Conservation (phyloP, 2,797 vertebrate species). For the Propithecus deckenii region DNA sequence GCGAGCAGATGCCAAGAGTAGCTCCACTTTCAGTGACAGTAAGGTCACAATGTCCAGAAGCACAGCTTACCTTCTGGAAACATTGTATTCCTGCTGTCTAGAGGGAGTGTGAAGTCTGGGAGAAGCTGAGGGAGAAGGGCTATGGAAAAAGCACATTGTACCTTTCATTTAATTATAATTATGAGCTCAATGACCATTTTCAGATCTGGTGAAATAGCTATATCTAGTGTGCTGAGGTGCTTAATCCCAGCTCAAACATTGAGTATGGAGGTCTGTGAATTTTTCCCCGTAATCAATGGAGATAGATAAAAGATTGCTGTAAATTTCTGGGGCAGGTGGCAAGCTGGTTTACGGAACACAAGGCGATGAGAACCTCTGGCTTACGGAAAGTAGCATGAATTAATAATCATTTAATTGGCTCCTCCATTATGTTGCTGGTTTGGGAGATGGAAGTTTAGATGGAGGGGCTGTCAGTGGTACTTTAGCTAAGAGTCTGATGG, state of each 20-base stretch:
- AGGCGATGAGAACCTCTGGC: slow-evolving; percentile 93
- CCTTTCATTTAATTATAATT: background rate
- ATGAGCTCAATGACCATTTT: background rate
- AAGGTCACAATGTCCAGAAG: background rate
- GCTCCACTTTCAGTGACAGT: background rate
- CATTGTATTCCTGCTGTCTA: background rate
- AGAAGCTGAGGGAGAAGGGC: background rate
- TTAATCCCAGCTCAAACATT: background rate
- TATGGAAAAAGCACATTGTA: background rate
- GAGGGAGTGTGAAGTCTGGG: background rate
- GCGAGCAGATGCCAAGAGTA: background rate
- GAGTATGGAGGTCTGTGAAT: background rate
- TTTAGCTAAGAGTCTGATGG: slow-evolving; percentile 84
- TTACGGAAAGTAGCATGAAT: slow-evolving; percentile 99
- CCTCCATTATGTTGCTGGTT: slow-evolving; percentile 89
- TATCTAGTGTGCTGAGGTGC: background rate
- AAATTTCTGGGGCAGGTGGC: slow-evolving; percentile 87
- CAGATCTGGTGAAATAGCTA: background rate
- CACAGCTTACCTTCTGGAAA: background rate
- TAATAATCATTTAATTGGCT: slow-evolving; percentile 99
- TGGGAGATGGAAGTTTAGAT: slow-evolving; percentile 90
- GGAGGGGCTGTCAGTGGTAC: slow-evolving; percentile 89
- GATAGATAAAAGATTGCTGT: slow-evolving; percentile 81
- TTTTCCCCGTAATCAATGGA: slow-evolving; percentile 72
- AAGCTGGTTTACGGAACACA: slow-evolving; percentile 96